These are phyloP conservation scores for Lepeophtheirus salmonis DNA, from an alignment of 1,140 invertebrate species.

Conservation along the genomic window DNA sequence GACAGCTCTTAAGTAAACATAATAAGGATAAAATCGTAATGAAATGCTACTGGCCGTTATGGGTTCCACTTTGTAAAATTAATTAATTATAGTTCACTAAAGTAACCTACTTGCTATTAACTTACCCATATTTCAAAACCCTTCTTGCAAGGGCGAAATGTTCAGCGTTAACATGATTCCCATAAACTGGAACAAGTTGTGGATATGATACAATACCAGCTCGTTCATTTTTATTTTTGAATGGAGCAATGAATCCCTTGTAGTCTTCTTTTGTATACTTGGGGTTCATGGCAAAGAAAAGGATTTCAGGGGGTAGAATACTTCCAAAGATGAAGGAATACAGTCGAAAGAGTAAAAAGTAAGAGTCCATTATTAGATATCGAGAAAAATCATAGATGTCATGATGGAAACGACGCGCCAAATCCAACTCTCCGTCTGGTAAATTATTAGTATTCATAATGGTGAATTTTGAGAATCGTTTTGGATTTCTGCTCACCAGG, in stretches of 20 bases:
- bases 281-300: background rate
- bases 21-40: too few species aligned
- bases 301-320: background rate
- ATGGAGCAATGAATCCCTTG: background rate
- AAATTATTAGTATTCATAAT: constrained; percentile 22
- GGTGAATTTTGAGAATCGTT: constrained; percentile 19
- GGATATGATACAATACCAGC: background rate
- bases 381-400: constrained; percentile 12
- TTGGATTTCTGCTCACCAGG: constrained; percentile 19
- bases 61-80: too few species aligned
- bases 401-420: background rate
- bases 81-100: too few species aligned
- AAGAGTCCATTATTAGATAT: constrained; percentile 19
- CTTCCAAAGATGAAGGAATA: background rate
- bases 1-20: too few species aligned
- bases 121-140: background rate
- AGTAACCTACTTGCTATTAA: too few species aligned
- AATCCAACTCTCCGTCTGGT: constrained; percentile 9
- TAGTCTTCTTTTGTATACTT: background rate
- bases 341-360: constrained; percentile 15
- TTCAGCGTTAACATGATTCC: background rate
- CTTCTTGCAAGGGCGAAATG: background rate
- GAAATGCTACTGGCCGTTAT: too few species aligned
- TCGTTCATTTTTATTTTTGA: background rate
- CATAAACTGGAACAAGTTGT: background rate